Evolutionary conservation across 2,888 invertebrate species (phyloP).

Genomic region (Teleiodes luculella): DNA sequence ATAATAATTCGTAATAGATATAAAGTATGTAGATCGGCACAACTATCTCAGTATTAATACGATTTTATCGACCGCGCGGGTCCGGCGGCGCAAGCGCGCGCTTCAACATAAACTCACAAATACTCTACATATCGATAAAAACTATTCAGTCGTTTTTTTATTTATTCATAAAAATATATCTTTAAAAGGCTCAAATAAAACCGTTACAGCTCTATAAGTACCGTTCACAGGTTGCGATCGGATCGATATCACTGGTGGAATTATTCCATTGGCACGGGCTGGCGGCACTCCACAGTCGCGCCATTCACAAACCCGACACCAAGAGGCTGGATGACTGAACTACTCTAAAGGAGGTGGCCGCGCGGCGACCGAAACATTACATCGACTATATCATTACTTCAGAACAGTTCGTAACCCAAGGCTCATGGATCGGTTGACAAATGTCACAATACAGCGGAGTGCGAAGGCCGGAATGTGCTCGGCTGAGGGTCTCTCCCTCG

Average conservation of each 20-base stretch:
- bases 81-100: constrained; percentile 48
- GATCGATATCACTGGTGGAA: constrained; percentile 56
- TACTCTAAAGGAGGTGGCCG: neutral
- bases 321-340: neutral
- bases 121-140: constrained; percentile 74
- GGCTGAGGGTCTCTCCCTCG: neutral
- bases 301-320: neutral
- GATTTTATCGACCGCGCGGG: constrained; percentile 69
- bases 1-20: constrained; percentile 48
- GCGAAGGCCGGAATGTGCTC: constrained; percentile 5
- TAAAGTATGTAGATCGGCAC: constrained; percentile 58
- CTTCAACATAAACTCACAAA: constrained; percentile 70
- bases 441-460: neutral
- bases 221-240: constrained; percentile 48
- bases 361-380: neutral
- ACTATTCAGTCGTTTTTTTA: constrained; percentile 77
- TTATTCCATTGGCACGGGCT: constrained; percentile 43
- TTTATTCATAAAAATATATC: constrained; percentile 78
- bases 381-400: too few species aligned
- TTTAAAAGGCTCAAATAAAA: constrained; percentile 77
- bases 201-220: constrained; percentile 54
- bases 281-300: constrained; percentile 1
- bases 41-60: constrained; percentile 73
- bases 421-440: neutral
- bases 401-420: too few species aligned